Conservation (phyloP, 2,888 invertebrate species). For the Cheilosia variabilis region DNA sequence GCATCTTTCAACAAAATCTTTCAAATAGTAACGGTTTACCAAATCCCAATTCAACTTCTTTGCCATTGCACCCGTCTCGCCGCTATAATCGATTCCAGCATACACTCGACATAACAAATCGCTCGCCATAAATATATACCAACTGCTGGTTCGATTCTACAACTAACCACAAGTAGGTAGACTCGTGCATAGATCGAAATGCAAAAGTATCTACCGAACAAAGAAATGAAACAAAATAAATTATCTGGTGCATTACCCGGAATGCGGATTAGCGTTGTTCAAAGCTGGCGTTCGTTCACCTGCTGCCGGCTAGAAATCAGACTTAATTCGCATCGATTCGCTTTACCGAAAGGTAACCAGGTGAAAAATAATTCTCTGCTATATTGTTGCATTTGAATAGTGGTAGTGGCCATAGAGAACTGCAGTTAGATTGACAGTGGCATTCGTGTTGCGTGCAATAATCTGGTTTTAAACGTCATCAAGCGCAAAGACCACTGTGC, state of each 20-base stretch:
- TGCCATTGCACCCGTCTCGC: conserved; percentile 7
- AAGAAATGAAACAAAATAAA: conserved; percentile 44
- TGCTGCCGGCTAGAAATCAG: conserved; percentile 35
- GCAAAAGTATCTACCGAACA: conserved; percentile 41
- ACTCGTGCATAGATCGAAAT: conserved; percentile 47
- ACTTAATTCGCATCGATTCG: conserved; percentile 50
- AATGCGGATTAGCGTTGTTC: conserved; percentile 60
- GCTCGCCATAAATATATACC: background rate
- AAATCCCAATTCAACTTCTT: background rate
- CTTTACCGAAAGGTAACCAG: conserved; percentile 51
- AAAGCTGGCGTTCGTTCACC: conserved; percentile 66
- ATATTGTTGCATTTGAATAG: conserved; percentile 57
- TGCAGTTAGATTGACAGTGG: conserved; percentile 53
- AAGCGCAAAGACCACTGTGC: conserved; percentile 52
- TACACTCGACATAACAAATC: conserved; percentile 37
- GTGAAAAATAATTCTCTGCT: conserved; percentile 36
- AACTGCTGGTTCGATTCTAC: background rate
- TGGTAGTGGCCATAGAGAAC: background rate
- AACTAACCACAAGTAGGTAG: conserved; percentile 13
- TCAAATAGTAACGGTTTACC: background rate
- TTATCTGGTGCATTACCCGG: conserved; percentile 69
- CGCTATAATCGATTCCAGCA: conserved; percentile 55
- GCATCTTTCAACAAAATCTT: background rate
- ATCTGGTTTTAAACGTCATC: conserved; percentile 54
- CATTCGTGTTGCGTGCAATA: conserved; percentile 61